These are phyloP conservation scores for Rhombomys opimus DNA, from an alignment of 2,113 vertebrate species.

Conservation along the genomic window DNA sequence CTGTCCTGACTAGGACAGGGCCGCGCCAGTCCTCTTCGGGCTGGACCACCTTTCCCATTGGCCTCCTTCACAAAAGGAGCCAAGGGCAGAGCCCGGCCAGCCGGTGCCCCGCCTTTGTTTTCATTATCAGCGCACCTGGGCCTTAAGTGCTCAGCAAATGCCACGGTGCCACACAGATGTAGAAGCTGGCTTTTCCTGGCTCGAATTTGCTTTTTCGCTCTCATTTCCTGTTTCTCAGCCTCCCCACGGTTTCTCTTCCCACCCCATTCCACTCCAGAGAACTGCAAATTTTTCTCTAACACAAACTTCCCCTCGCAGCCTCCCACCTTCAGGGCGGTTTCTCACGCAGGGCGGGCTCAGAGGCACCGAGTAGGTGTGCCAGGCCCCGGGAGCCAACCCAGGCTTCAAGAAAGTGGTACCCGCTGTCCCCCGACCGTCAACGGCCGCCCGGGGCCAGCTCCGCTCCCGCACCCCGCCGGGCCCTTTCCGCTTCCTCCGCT, in stretches of 20 bases:
- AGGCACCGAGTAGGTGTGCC: neutral
- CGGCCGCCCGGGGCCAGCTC: neutral
- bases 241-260: conserved; percentile 70
- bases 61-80: neutral
- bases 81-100: neutral
- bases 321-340: neutral
- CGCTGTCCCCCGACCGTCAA: neutral
- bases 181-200: conserved; percentile 46
- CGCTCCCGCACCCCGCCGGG: neutral
- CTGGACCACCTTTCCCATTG: neutral
- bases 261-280: conserved; percentile 42
- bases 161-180: conserved; percentile 51
- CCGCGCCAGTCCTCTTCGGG: neutral
- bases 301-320: conserved; percentile 72
- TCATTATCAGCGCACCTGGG: neutral
- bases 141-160: conserved; percentile 42
- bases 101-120: conserved; percentile 59
- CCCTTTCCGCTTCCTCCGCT: neutral
- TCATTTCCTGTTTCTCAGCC: conserved; percentile 78
- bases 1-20: neutral
- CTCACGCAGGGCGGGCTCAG: conserved; percentile 26
- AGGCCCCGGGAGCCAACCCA: neutral
- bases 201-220: conserved; percentile 45
- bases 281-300: neutral
- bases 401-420: conserved; percentile 4